phyloP scores from a whole-genome alignment of 2,113 vertebrate species.

The Microtus pennsylvanicus region DNA sequence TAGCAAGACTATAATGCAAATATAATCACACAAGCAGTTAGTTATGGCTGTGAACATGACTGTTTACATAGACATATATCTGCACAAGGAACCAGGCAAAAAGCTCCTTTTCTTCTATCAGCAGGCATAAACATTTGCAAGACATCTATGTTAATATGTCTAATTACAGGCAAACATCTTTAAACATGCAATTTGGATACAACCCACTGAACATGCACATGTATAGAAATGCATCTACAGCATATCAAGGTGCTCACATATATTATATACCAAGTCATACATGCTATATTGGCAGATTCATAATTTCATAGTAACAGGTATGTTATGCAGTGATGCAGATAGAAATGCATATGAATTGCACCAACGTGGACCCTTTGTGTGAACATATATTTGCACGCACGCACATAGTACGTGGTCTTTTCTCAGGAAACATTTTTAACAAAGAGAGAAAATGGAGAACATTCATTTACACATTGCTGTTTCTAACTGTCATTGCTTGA shows the following conservation, averaged over 20 bases:
- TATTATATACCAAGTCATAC: background rate
- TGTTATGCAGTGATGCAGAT: background rate
- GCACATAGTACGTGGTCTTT: background rate
- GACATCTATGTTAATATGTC: background rate
- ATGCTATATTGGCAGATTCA: background rate
- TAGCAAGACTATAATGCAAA: background rate
- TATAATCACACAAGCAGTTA: background rate
- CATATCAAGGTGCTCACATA: accelerated
- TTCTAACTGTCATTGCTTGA: slow-evolving; percentile 66
- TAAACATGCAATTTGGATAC: background rate
- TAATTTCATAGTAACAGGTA: background rate
- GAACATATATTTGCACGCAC: background rate
- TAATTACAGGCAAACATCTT: background rate
- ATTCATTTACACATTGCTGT: slow-evolving; percentile 52
- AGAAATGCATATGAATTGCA: background rate
- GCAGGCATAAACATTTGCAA: background rate
- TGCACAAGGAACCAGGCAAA: background rate
- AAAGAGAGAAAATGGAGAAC: background rate
- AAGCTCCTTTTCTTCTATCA: background rate
- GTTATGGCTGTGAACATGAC: background rate
- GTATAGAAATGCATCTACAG: background rate
- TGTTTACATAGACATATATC: background rate
- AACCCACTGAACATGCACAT: background rate
- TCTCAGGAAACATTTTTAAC: background rate
- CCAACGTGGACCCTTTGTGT: background rate